Evolutionary conservation across 2,797 vertebrate genomes (phyloP).

Genomic region (Natrix natrix): DNA sequence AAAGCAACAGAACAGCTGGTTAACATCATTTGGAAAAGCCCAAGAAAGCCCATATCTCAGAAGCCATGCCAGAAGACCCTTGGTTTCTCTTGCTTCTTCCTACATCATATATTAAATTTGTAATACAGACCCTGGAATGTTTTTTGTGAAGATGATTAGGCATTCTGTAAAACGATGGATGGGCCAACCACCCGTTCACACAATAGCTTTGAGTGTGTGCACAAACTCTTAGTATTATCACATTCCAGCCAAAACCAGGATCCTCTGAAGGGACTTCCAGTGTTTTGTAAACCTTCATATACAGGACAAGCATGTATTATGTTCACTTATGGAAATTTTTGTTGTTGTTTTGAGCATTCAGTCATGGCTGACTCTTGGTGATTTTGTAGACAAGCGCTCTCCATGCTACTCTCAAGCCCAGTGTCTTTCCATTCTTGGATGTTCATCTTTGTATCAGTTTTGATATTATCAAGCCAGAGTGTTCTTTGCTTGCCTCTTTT

Average conservation of each 20-base stretch:
- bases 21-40: background rate
- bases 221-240: background rate
- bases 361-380: too few species aligned
- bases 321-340: background rate
- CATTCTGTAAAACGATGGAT: background rate
- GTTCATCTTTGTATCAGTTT: too few species aligned
- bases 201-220: background rate
- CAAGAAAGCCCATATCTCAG: background rate
- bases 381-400: too few species aligned
- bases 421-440: too few species aligned
- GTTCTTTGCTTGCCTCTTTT: too few species aligned
- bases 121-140: background rate
- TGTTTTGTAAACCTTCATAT: background rate
- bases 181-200: background rate
- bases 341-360: too few species aligned
- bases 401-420: too few species aligned
- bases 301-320: background rate
- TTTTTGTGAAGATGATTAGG: background rate
- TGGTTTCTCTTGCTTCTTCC: background rate
- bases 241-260: background rate
- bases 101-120: background rate
- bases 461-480: too few species aligned
- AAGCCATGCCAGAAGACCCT: background rate
- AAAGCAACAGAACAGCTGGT: background rate
- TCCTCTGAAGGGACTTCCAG: background rate